A percentile compares a stretch with the other conserved stretches of the same genome.
These are phyloP conservation scores for Morone chrysops DNA, from an alignment of 2,113 vertebrate species.

Conservation along the genomic window DNA sequence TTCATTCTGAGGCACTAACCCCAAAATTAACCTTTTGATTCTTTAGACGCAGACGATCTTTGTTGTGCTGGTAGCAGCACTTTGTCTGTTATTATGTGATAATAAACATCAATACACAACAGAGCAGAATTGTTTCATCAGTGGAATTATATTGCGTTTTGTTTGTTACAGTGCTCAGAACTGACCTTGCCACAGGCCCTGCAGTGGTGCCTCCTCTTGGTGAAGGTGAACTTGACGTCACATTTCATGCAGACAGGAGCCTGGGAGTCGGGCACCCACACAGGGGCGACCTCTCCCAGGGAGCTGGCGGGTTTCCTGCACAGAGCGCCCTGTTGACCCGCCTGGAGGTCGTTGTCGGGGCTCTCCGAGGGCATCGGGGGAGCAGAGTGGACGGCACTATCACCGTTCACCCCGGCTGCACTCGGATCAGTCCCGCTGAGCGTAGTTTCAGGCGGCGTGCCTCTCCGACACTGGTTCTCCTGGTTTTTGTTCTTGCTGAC, in stretches of 20 bases:
- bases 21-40: neutral
- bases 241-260: constrained; percentile 99
- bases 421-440: constrained; percentile 72
- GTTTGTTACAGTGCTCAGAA: neutral
- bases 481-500: constrained; percentile 94
- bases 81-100: neutral
- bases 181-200: constrained; percentile 99
- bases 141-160: neutral
- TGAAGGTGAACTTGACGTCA: constrained; percentile 97
- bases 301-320: constrained; percentile 88
- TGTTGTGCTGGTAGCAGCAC: neutral
- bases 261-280: constrained; percentile 99
- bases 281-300: constrained; percentile 95
- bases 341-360: constrained; percentile 96
- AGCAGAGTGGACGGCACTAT: constrained; percentile 79
- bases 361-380: constrained; percentile 86
- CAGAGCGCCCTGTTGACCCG: constrained; percentile 89
- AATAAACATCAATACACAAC: neutral
- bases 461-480: constrained; percentile 79
- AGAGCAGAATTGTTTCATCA: neutral
- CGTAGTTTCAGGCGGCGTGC: constrained; percentile 37
- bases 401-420: constrained; percentile 80
- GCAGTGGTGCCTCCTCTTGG: constrained; percentile 98
- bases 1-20: neutral
- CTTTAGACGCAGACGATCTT: too few relatives aligned